These are phyloP conservation scores for Lanius ludovicianus DNA, from an alignment of 2,113 vertebrate genomes.

Conservation along the genomic window DNA sequence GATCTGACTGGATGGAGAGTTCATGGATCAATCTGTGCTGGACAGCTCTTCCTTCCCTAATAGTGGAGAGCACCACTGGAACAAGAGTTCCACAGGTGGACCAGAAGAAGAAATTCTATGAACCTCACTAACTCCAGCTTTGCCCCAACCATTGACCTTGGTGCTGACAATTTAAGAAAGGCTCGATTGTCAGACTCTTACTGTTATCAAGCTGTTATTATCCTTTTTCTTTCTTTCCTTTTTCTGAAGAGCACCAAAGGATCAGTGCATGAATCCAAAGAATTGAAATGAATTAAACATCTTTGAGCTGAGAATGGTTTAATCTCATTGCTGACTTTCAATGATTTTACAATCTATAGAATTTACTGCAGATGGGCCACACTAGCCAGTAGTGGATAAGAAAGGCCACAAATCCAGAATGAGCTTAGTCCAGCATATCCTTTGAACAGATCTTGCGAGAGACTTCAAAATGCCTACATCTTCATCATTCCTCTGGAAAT, in stretches of 20 bases:
- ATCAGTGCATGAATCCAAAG: neutral
- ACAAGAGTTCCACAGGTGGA: neutral
- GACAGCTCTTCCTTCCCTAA: neutral
- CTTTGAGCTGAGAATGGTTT: neutral
- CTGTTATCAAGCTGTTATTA: neutral
- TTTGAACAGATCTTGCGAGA: neutral
- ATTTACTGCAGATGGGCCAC: neutral
- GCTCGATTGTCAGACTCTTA: neutral
- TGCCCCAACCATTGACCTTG: neutral
- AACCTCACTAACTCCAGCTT: neutral
- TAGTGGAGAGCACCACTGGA: neutral
- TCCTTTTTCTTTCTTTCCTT: neutral
- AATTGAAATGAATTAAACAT: neutral
- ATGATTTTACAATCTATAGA: neutral
- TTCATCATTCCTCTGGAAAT: neutral
- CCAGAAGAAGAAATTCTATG: neutral
- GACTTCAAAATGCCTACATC: neutral
- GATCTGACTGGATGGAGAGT: neutral
- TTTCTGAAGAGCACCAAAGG: neutral
- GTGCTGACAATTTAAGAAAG: neutral
- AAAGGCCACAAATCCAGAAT: neutral
- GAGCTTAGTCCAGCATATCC: neutral
- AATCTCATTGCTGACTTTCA: neutral
- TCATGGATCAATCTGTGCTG: neutral
- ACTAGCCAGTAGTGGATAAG: neutral